A percentile compares a stretch with the other conserved stretches of the same genome.
phyloP scores from a whole-genome alignment of 2,797 vertebrate genomes.

The Sardinella longiceps region DNA sequence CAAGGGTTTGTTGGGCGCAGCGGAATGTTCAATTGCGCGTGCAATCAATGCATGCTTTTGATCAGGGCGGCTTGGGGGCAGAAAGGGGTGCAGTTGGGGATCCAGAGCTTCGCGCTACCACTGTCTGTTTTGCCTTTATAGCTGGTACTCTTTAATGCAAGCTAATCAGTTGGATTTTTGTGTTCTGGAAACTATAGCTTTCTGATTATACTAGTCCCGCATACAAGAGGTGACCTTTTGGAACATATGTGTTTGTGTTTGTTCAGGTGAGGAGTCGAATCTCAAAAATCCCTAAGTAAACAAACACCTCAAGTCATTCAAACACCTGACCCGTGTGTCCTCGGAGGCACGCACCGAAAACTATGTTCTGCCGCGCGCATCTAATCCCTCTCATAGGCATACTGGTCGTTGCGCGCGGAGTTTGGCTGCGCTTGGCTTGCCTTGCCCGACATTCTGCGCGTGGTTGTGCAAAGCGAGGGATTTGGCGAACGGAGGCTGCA shows the following conservation, averaged over 20 bases:
- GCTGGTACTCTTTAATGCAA: background rate
- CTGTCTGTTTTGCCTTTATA: background rate
- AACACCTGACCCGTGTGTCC: background rate
- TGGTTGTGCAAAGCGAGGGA: background rate
- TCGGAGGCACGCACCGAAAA: background rate
- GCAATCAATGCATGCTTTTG: conserved; percentile 13
- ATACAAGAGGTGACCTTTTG: background rate
- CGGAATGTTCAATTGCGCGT: conserved; percentile 18
- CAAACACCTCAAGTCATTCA: background rate
- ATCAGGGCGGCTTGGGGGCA: background rate
- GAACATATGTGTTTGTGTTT: background rate
- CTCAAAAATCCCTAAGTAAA: background rate
- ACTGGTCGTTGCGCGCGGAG: background rate
- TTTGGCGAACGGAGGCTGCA: background rate
- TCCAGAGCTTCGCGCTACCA: background rate
- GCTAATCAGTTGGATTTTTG: background rate
- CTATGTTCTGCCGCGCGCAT: background rate
- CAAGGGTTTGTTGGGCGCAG: background rate
- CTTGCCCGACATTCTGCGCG: background rate
- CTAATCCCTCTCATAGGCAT: background rate
- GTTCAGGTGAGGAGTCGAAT: background rate
- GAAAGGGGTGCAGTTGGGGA: background rate
- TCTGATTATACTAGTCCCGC: background rate
- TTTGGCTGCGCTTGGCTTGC: background rate
- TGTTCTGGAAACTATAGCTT: background rate